Evolutionary conservation across 2,797 vertebrate species (phyloP).

Genomic region (Gila robusta): DNA sequence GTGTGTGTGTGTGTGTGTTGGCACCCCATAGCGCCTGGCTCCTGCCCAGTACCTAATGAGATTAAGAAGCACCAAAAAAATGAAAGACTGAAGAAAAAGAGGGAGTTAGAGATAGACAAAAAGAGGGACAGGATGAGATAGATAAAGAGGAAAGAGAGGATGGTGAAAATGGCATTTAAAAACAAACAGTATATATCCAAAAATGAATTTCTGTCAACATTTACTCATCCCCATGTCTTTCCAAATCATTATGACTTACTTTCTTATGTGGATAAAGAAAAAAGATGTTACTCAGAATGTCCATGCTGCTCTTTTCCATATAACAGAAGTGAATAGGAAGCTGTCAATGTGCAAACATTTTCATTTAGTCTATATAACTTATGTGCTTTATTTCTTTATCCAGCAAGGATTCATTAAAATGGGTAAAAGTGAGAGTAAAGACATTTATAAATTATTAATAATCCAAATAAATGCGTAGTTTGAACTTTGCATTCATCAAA

Average conservation of each 20-base stretch:
- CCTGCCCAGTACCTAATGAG: slow-evolving; percentile 56
- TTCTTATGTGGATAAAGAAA: neutral
- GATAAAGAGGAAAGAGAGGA: slow-evolving; percentile 16
- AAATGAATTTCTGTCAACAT: neutral
- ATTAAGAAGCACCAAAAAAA: slow-evolving; percentile 50
- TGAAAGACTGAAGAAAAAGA: slow-evolving; percentile 22
- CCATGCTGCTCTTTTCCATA: slow-evolving; percentile 18
- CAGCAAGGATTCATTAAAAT: neutral
- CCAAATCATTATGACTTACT: neutral
- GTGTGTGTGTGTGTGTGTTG: slow-evolving; percentile 22
- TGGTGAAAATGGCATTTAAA: slow-evolving; percentile 13
- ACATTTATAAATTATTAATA: neutral
- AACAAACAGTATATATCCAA: neutral
- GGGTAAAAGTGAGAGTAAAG: neutral
- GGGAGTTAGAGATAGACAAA: slow-evolving; percentile 36
- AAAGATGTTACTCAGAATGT: neutral
- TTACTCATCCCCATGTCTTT: neutral
- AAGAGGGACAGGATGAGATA: slow-evolving; percentile 32
- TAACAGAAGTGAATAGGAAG: neutral
- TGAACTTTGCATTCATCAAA: too few relatives aligned
- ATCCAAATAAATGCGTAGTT: neutral
- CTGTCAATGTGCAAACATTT: neutral
- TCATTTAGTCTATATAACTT: neutral
- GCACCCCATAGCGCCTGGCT: slow-evolving; percentile 52
- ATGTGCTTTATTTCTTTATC: neutral